A percentile compares a stretch with the other conserved stretches of the same genome.
These are phyloP conservation scores for Rhynchomys soricoides DNA, from an alignment of 2,113 vertebrate genomes.

Conservation along the genomic window DNA sequence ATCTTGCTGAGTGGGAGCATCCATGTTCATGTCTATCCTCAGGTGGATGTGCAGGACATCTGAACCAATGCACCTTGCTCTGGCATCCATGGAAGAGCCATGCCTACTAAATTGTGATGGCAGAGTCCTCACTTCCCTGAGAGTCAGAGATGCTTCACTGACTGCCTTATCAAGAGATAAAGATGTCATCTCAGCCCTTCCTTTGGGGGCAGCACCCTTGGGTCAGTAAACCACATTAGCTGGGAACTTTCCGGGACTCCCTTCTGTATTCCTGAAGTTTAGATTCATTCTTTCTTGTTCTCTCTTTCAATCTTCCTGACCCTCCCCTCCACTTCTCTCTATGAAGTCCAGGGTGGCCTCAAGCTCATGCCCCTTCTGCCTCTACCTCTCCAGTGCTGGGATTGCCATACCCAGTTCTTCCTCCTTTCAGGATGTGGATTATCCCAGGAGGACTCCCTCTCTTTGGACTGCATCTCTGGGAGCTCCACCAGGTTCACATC, in stretches of 20 bases:
- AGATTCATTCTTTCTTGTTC: not conserved
- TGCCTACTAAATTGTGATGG: not conserved
- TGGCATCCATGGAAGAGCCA: not conserved
- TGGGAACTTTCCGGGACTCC: not conserved
- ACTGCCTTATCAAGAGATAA: not conserved
- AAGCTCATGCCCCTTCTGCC: too few relatives aligned
- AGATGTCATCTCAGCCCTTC: not conserved
- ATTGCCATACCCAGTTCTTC: not conserved
- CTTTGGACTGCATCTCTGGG: too few relatives aligned
- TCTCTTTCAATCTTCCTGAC: too few relatives aligned
- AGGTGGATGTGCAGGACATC: not conserved
- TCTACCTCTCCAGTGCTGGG: not conserved
- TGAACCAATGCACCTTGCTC: too few relatives aligned
- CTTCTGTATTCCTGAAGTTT: not conserved
- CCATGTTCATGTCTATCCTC: not conserved
- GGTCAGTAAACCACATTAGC: not conserved
- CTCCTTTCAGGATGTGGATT: not conserved
- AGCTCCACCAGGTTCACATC: fast-evolving
- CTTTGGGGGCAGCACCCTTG: not conserved
- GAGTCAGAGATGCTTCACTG: not conserved
- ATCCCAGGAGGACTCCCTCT: not conserved
- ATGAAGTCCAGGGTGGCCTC: not conserved
- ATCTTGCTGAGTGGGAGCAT: not conserved
- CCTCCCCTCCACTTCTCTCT: too few relatives aligned
- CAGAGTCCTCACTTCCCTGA: fast-evolving